Evolutionary conservation across 2,113 vertebrate genomes (phyloP), one percentile per base, ranked within the genome.

Genomic region (Cinclus cinclus): DNA sequence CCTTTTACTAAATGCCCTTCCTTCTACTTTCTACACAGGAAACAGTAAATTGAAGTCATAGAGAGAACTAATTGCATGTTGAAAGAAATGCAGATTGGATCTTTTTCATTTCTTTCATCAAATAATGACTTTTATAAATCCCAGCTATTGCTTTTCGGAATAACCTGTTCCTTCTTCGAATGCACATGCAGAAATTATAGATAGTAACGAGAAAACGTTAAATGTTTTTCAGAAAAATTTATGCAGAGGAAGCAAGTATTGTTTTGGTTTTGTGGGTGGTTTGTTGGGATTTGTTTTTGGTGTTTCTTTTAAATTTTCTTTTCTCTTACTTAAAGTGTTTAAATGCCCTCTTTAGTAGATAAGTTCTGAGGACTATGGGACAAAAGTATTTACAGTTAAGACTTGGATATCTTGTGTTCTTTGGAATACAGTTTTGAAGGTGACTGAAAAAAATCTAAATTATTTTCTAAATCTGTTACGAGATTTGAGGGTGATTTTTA

Each of bases 111-210:
- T 76, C 17, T 83, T 78, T 82, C 69, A 64, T 37, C 15, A 35
- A 78, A 67, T 39, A 83, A 46, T 56, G 37, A 41, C 7, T 88
- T 81, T n/a, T 16, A 41, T 4, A 68, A 82, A 56, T 56, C 15
- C 79, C 15, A 41, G 18, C 44, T 81, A 10, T 71, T 91, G 44
- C 27, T 82, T 85, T 85, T 82, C 44, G 7, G 7, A 84, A 44
- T 55, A 78, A 67, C 56, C 31, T 83, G 27, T 3, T 70, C 11
- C 19, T 81, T 76, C n/a, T 77, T 76, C 16, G 64, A 58, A 73
- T 42, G 22, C 44, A 3, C 2, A 11, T 1, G 1, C 3, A 52
- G 15, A 67, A 2, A 39, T 73, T 2, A 76, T 46, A 76, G 13
- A 44, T 22, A 39, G 35, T 82, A 46, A 69, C 13, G 21, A 73